Conservation (phyloP, 2,888 invertebrate genomes). For the Hyposoter dolosus region DNA sequence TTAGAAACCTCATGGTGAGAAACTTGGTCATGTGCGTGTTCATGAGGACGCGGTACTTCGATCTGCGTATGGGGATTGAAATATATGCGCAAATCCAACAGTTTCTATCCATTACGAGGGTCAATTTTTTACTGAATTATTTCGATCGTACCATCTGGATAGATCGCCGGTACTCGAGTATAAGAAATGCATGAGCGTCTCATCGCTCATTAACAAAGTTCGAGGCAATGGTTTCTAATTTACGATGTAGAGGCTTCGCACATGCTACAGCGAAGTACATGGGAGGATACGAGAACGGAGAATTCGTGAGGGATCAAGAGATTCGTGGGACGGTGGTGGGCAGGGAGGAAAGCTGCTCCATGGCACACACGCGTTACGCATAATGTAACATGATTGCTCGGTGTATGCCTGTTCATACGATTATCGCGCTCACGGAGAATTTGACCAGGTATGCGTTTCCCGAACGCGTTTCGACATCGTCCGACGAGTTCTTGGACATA, state of each 20-base stretch:
- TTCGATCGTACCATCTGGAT: neutral
- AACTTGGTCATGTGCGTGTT: neutral
- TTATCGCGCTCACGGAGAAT: slow-evolving; percentile 74
- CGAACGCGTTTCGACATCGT: slow-evolving; percentile 60
- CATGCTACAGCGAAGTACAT: neutral
- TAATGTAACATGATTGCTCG: slow-evolving; percentile 81
- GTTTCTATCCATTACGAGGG: neutral
- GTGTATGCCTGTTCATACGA: slow-evolving; percentile 79
- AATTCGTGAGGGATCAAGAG: slow-evolving; percentile 34
- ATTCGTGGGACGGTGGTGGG: slow-evolving; percentile 28
- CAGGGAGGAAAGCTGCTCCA: slow-evolving; percentile 42
- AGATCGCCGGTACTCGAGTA: neutral
- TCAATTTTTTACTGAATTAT: neutral
- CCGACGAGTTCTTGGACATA: slow-evolving; percentile 69
- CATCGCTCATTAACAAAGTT: neutral
- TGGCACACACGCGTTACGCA: slow-evolving; percentile 76
- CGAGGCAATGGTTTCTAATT: slow-evolving; percentile 10
- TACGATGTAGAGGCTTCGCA: slow-evolving; percentile 1
- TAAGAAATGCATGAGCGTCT: neutral
- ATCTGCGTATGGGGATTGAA: neutral
- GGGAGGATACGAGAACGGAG: slow-evolving; percentile 22
- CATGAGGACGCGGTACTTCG: too few species aligned
- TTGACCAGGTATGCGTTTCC: slow-evolving; percentile 69
- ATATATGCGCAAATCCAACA: neutral
- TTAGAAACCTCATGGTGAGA: too few species aligned